These are phyloP conservation scores for Trachelipus rathkii DNA, from an alignment of 1,140 invertebrate genomes.

Conservation along the genomic window DNA sequence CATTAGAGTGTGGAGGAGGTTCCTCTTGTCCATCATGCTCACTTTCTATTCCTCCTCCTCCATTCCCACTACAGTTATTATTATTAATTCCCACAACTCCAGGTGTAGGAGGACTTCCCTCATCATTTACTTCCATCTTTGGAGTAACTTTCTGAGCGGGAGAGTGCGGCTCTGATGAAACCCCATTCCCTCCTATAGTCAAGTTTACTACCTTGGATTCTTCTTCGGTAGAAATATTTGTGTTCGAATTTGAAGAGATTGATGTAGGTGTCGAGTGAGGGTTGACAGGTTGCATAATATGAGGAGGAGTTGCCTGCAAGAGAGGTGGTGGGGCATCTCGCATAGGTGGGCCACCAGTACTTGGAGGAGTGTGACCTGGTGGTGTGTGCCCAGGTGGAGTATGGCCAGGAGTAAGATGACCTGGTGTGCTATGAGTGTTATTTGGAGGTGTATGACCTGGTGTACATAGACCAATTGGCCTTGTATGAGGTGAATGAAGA, in stretches of 20 bases:
- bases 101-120: not conserved
- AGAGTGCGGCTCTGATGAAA: not conserved
- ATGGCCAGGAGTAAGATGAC: not conserved
- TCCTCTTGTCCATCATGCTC: conserved; percentile 24
- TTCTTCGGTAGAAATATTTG: not conserved
- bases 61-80: not conserved
- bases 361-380: not conserved
- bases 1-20: conserved; percentile 21
- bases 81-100: not conserved
- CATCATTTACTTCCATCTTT: not conserved
- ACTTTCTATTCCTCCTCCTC: conserved; percentile 17
- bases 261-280: not conserved
- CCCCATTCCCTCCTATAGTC: not conserved
- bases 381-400: conserved; percentile 31
- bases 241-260: not conserved
- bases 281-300: not conserved
- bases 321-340: not conserved
- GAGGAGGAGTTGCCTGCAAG: not conserved
- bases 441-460: not conserved
- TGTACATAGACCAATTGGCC: not conserved
- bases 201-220: not conserved
- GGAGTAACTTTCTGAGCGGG: not conserved
- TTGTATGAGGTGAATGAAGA: conserved; percentile 31
- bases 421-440: conserved; percentile 29
- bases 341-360: not conserved